Evolutionary conservation across 1,140 invertebrate genomes (phyloP), one percentile per base, ranked within the genome.

Genomic region (Steinernema feltiae): DNA sequence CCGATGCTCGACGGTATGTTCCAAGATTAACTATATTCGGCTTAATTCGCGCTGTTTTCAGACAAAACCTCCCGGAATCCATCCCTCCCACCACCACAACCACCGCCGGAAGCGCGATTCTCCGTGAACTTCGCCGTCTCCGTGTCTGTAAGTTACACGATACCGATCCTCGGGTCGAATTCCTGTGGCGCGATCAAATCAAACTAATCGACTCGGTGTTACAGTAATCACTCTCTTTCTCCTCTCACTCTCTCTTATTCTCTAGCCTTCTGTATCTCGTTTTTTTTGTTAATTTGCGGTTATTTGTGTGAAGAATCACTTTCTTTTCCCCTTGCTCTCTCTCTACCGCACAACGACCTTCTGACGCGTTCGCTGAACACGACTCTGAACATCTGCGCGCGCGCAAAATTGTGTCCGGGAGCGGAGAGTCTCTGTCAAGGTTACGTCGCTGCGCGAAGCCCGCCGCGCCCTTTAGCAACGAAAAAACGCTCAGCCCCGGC

Each of bases 161-260:
- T 63, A 27, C 53, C 53, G 53, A 63, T 21, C 53, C 53, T 3
- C 53, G 53, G 2, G 53, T 63, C 7, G 53, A 63, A 27, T 63
- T 63, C 53, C 53, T 63, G 53, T 63, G 53, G 53, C 53, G 53
- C 24, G 53, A 63, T 63, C 53, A 63, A 27, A 63, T 63, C 53
- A 63, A 63, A 63, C 53, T 63, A 27, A 63, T 63, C 24, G 53
- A 63, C 53, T 15, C 53, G 12, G 53, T 63, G 12, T 21, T 63
- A 63, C 53, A 63, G 53, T 63, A 63, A 63, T 27, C 53, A n/a
- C n/a, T n/a, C n/a, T n/a, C n/a, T n/a, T n/a, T n/a, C n/a, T n/a
- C n/a, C n/a, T n/a, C n/a, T n/a, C n/a, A n/a, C n/a, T n/a, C n/a
- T n/a, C n/a, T n/a, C n/a, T n/a, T n/a, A n/a, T n/a, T n/a, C n/a